Percentiles rank a stretch among this genome's conserved stretches.
These are phyloP conservation scores for Montifringilla adamsi DNA, from an alignment of 2,113 vertebrate species.

Conservation along the genomic window DNA sequence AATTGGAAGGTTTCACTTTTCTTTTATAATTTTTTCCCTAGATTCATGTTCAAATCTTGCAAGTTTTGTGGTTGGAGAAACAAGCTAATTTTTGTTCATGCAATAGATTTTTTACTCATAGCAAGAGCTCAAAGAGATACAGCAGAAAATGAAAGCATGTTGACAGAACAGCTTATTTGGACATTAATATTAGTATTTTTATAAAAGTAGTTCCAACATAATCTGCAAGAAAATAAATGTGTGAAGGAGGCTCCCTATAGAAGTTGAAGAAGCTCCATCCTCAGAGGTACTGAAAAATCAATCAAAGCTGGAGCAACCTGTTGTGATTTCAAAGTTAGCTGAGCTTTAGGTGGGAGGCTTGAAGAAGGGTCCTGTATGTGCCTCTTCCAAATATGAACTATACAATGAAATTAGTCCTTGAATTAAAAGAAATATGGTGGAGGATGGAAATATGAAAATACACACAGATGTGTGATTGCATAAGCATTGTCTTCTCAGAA, in stretches of 20 bases:
- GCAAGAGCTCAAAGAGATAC: not conserved
- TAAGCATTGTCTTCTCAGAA: not conserved
- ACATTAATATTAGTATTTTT: not conserved
- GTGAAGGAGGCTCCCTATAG: not conserved
- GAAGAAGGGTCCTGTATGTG: not conserved
- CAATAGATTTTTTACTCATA: not conserved
- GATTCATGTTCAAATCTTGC: not conserved
- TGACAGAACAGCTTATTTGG: not conserved
- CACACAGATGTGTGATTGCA: not conserved
- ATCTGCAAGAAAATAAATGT: not conserved
- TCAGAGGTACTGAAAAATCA: not conserved
- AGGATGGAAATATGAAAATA: not conserved
- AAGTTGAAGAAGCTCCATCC: not conserved
- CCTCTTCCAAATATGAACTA: not conserved
- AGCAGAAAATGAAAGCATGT: not conserved
- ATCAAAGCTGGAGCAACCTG: not conserved
- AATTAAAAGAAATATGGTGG: not conserved
- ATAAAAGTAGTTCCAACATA: not conserved
- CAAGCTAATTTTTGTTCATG: not conserved
- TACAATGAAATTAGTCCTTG: not conserved
- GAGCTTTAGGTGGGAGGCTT: not conserved
- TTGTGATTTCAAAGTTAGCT: not conserved
- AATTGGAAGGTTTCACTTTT: not conserved
- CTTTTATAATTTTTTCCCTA: not conserved
- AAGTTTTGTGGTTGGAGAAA: not conserved